A percentile compares a stretch with the other conserved stretches of the same genome.
Conservation (phyloP, 1,140 invertebrate genomes). For the Drosophila ananassae region DNA sequence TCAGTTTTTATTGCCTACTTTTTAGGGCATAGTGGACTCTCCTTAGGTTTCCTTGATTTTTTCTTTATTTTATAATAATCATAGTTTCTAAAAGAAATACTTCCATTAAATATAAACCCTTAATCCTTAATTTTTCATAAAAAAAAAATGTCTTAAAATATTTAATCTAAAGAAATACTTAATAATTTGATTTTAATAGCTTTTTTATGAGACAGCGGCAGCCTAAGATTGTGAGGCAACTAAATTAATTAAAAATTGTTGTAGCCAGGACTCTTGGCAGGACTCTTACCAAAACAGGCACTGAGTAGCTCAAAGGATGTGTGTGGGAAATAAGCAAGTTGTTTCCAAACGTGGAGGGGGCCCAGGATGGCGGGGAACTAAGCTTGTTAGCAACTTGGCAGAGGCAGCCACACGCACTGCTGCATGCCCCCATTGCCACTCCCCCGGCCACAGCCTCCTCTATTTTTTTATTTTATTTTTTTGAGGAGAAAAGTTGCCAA, state of each 20-base stretch:
- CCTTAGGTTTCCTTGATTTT: too few relatives aligned
- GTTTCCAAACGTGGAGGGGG: not conserved
- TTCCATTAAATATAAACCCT: too few relatives aligned
- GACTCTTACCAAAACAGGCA: not conserved
- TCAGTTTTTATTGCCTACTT: too few relatives aligned
- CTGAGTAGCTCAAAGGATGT: constrained; percentile 4
- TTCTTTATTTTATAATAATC: too few relatives aligned
- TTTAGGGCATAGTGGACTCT: too few relatives aligned
- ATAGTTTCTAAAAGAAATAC: too few relatives aligned
- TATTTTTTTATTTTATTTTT: too few relatives aligned
- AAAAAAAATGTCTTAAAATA: too few relatives aligned
- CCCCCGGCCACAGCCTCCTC: not conserved
- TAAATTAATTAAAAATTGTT: constrained; percentile 70
- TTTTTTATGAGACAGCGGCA: not conserved
- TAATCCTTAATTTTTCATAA: too few relatives aligned
- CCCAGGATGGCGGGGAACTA: constrained; percentile 53
- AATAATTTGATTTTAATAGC: not conserved
- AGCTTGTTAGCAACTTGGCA: constrained; percentile 78
- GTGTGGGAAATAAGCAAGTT: constrained; percentile 53
- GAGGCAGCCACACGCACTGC: constrained; percentile 57
- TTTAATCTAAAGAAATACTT: too few relatives aligned
- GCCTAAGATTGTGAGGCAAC: constrained; percentile 29
- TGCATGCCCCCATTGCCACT: constrained; percentile 2
- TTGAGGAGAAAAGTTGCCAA: constrained; percentile 35
- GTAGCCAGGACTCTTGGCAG: constrained; percentile 6